These are phyloP conservation scores for Lepus timidus DNA, from an alignment of 2,113 vertebrate genomes.

Conservation along the genomic window DNA sequence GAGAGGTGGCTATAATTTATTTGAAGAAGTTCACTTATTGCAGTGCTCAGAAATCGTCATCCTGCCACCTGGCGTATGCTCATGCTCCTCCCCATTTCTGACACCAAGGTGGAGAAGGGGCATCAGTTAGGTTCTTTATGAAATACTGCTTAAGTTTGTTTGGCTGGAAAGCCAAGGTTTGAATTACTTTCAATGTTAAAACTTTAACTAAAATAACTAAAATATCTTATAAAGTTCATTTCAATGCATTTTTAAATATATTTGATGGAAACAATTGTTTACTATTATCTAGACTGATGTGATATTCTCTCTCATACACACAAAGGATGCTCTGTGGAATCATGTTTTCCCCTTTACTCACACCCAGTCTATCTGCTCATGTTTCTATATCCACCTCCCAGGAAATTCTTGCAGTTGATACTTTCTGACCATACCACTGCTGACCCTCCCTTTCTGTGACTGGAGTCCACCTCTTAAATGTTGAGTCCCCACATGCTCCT, in stretches of 20 bases:
- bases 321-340: background rate
- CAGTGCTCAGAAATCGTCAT: background rate
- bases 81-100: too few species aligned
- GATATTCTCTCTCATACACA: too few species aligned
- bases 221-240: background rate
- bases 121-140: background rate
- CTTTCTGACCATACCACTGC: background rate
- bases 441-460: background rate
- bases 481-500: background rate
- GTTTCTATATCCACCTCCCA: background rate
- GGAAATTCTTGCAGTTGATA: background rate
- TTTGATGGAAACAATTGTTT: background rate
- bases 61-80: accelerated
- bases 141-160: background rate
- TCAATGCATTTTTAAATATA: background rate
- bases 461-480: accelerated
- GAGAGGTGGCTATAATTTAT: constrained; percentile 19
- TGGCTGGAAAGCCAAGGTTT: background rate
- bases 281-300: background rate
- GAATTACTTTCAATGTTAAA: background rate
- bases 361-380: background rate
- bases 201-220: background rate
- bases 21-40: background rate
- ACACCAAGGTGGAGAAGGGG: background rate
- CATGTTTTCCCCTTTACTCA: background rate